phyloP scores from a whole-genome alignment of 1,140 invertebrate genomes.

The Pseudomyrmex pallidus region DNA sequence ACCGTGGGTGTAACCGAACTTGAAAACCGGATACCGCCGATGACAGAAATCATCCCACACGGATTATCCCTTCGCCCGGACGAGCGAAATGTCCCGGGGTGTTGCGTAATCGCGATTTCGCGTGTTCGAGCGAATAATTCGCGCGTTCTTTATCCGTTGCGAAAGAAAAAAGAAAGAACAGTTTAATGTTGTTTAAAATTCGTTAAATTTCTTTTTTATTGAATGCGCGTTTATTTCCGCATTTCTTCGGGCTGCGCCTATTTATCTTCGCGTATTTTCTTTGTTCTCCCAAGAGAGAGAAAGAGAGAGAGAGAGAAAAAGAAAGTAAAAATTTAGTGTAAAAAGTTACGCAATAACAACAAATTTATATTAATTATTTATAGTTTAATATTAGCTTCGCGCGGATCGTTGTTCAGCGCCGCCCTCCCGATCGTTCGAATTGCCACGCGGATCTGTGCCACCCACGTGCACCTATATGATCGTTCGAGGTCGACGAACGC shows the following conservation, averaged over 20 bases:
- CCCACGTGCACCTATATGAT: slow-evolving; percentile 73
- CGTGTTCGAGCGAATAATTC: background rate
- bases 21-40: background rate
- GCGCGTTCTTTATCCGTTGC: background rate
- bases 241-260: too few species aligned
- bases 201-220: too few species aligned
- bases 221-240: too few species aligned
- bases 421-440: slow-evolving; percentile 36
- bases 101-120: background rate
- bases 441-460: slow-evolving; percentile 65
- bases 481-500: slow-evolving; percentile 75
- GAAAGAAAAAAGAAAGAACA: too few species aligned
- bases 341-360: too few species aligned
- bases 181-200: too few species aligned
- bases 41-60: background rate
- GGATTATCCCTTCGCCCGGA: slow-evolving; percentile 19
- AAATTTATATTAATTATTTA: background rate
- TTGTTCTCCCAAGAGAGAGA: too few species aligned
- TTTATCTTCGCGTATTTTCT: too few species aligned
- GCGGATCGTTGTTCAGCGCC: background rate
- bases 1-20: background rate
- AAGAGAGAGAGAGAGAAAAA: too few species aligned
- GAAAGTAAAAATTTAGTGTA: too few species aligned
- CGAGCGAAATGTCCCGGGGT: background rate
- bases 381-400: background rate